Evolutionary conservation across 2,113 vertebrate genomes (phyloP).

Genomic region (Mastomys natalensis): DNA sequence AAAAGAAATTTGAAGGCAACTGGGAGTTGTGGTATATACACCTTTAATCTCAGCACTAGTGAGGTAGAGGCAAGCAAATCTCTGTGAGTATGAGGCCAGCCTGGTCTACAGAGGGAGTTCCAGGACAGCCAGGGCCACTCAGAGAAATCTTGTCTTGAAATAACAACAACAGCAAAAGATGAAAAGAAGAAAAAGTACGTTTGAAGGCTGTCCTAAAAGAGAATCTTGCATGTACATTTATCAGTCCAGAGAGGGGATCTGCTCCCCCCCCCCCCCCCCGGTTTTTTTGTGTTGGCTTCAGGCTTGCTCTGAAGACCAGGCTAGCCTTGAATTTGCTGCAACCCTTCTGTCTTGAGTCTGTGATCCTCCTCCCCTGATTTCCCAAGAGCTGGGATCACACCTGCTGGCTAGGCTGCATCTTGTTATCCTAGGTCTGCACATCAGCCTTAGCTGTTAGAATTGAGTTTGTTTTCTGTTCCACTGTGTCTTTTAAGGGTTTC

Average conservation of each 20-base stretch:
- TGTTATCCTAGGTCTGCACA: background rate
- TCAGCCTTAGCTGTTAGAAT: background rate
- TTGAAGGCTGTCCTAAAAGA: background rate
- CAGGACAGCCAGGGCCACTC: background rate
- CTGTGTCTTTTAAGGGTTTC: background rate
- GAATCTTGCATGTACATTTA: background rate
- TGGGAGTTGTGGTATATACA: background rate
- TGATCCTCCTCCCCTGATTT: background rate
- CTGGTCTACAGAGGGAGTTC: background rate
- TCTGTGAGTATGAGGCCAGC: background rate
- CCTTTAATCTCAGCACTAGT: background rate
- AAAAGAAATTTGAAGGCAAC: slow-evolving; percentile 27
- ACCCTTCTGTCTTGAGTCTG: background rate
- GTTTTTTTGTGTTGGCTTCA: background rate
- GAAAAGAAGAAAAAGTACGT: background rate
- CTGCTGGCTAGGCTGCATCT: background rate
- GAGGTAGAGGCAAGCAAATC: background rate
- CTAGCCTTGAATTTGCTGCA: background rate
- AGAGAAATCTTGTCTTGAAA: background rate
- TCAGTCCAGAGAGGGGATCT: background rate
- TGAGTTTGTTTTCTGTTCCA: background rate
- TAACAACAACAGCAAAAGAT: background rate
- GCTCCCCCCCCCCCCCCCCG: too few species aligned
- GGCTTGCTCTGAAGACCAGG: background rate
- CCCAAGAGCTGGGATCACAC: background rate